Conservation (phyloP, 2,113 vertebrate genomes). For the Epinephelus fuscoguttatus region DNA sequence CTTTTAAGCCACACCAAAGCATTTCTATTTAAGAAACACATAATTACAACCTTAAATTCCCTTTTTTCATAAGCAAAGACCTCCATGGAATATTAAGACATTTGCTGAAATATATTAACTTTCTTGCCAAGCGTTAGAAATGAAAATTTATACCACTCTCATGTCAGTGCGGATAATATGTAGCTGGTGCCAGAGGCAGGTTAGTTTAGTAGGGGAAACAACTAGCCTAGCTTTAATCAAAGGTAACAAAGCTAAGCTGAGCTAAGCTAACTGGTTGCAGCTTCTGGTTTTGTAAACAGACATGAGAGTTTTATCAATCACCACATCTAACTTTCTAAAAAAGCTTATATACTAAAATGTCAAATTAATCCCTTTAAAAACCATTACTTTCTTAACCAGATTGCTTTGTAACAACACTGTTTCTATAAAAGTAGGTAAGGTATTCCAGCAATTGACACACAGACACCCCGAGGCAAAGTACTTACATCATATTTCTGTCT, state of each 20-base stretch:
- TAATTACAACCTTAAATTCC: not conserved
- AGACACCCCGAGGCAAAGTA: constrained; percentile 3
- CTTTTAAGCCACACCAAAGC: not conserved
- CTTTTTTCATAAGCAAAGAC: not conserved
- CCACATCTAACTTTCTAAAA: not conserved
- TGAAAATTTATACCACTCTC: not conserved
- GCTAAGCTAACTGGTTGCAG: not conserved
- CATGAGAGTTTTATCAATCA: not conserved
- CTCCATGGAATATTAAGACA: not conserved
- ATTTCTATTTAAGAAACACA: not conserved
- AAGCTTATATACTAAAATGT: no score
- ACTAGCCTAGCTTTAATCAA: not conserved
- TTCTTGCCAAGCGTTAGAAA: not conserved
- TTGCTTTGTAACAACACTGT: not conserved
- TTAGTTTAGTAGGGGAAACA: not conserved
- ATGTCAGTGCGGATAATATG: not conserved
- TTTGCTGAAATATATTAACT: not conserved
- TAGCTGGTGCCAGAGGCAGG: not conserved
- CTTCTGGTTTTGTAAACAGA: not conserved
- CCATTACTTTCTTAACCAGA: not conserved
- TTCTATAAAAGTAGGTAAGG: not conserved
- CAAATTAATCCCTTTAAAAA: not conserved
- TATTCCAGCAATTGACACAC: not conserved
- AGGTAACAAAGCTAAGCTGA: not conserved
- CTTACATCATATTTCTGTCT: constrained; percentile 95